Evolutionary conservation across 2,888 invertebrate genomes (phyloP).

Genomic region (Oligia strigilis): DNA sequence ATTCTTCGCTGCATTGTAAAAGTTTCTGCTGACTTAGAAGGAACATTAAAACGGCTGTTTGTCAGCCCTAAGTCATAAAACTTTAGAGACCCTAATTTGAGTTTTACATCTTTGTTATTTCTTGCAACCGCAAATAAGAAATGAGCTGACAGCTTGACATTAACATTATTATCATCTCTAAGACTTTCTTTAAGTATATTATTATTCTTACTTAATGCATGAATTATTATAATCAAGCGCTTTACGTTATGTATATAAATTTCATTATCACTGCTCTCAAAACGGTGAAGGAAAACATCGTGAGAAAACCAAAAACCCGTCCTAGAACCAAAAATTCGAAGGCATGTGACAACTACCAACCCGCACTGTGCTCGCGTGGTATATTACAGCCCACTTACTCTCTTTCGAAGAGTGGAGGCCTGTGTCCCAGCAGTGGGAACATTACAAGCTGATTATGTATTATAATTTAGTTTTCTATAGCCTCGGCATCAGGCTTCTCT

Average conservation of each 20-base stretch:
- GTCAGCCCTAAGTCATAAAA: conserved; percentile 37
- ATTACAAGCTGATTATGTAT: neutral
- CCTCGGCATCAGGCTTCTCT: neutral
- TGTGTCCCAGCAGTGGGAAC: neutral
- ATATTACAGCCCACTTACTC: neutral
- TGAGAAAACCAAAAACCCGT: neutral
- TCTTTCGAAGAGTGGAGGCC: too few relatives aligned
- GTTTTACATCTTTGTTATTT: conserved; percentile 38
- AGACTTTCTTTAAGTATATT: conserved; percentile 9
- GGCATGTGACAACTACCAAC: neutral
- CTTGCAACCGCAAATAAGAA: conserved; percentile 23
- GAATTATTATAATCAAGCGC: neutral
- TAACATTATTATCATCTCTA: neutral
- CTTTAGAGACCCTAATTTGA: conserved; percentile 31
- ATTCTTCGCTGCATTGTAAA: neutral
- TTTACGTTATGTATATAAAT: neutral
- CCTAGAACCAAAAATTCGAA: neutral
- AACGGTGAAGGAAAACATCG: neutral
- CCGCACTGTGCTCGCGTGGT: neutral
- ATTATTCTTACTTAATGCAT: conserved; percentile 2
- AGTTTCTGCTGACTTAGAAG: conserved; percentile 21
- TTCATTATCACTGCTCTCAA: neutral
- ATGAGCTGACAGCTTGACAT: conserved; percentile 23
- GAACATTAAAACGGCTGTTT: conserved; percentile 21
- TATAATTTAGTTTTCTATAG: neutral